Conservation (phyloP, 2,888 invertebrate species). For the Chloromyia formosa region DNA sequence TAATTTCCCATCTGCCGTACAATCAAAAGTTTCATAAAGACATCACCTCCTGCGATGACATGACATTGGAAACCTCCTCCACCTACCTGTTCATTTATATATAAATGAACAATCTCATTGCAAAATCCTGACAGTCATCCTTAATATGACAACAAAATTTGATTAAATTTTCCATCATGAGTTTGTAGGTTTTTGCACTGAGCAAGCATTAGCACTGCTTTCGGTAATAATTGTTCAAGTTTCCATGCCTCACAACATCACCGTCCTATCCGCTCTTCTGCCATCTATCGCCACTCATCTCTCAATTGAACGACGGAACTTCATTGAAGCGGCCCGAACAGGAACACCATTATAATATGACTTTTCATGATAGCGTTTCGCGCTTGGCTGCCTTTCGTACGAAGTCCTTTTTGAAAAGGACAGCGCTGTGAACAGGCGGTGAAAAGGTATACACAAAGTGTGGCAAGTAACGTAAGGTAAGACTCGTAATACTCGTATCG, state of each 20-base stretch:
- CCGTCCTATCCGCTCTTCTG: background rate
- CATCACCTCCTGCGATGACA: too few relatives aligned
- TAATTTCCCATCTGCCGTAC: too few relatives aligned
- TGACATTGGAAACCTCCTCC: too few relatives aligned
- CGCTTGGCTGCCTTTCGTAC: background rate
- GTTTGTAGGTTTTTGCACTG: background rate
- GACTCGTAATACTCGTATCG: too few relatives aligned
- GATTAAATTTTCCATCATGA: constrained; percentile 37
- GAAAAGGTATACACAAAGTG: too few relatives aligned
- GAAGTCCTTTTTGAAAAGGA: too few relatives aligned
- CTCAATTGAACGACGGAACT: background rate
- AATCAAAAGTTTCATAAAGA: too few relatives aligned
- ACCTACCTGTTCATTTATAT: background rate
- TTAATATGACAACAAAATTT: constrained; percentile 27
- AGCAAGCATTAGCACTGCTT: background rate
- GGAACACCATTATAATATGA: background rate
- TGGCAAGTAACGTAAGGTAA: too few relatives aligned
- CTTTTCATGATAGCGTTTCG: background rate
- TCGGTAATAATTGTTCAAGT: background rate
- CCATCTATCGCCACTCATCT: background rate
- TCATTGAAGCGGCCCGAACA: background rate
- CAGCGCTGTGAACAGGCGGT: too few relatives aligned
- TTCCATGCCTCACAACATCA: background rate
- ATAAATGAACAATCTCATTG: constrained; percentile 12
- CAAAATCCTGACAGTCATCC: background rate